Conservation (phyloP, 2,113 vertebrate species). For the Anas platyrhynchos region DNA sequence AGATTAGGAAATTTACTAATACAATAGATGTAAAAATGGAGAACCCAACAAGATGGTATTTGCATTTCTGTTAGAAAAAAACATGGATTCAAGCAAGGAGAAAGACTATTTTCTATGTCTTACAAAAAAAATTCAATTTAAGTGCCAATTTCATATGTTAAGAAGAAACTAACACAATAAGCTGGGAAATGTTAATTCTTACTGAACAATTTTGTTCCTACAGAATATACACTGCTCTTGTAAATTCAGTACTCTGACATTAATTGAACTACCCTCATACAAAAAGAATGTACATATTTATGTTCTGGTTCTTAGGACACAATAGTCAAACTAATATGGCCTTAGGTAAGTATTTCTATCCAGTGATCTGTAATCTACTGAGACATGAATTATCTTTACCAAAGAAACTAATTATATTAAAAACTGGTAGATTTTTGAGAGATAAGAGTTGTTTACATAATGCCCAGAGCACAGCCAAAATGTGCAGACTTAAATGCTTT, state of each 20-base stretch:
- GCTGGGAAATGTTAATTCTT: not conserved
- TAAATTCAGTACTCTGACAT: not conserved
- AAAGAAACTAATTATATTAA: not conserved
- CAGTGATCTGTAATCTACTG: not conserved
- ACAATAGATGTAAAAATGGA: not conserved
- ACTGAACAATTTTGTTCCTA: not conserved
- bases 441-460: not conserved
- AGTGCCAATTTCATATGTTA: not conserved
- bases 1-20: conserved; percentile 10
- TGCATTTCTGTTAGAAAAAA: not conserved
- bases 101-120: not conserved
- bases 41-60: not conserved
- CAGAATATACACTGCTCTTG: not conserved
- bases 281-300: not conserved
- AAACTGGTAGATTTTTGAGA: not conserved
- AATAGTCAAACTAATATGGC: not conserved
- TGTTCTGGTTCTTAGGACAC: not conserved
- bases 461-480: not conserved
- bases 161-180: not conserved
- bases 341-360: not conserved
- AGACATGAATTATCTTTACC: not conserved
- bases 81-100: not conserved
- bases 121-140: not conserved
- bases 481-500: not conserved
- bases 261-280: not conserved